These are phyloP conservation scores for Drosophila eugracilis DNA, from an alignment of 1,140 invertebrate genomes.

Conservation along the genomic window DNA sequence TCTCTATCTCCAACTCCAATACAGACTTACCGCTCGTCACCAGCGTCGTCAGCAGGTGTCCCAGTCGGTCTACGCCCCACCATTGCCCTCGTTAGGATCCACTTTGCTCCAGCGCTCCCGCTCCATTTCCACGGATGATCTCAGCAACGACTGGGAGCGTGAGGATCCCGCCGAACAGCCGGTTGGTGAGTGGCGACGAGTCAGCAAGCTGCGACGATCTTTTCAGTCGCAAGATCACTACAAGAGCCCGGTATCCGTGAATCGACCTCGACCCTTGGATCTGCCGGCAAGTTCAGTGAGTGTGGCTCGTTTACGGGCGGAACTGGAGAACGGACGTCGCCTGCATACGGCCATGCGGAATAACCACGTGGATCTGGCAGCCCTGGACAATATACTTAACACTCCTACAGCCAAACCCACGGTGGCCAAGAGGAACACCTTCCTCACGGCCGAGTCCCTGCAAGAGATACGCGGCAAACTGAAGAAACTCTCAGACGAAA, in stretches of 20 bases:
- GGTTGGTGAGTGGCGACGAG: conserved; percentile 86
- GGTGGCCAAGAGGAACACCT: conserved; percentile 78
- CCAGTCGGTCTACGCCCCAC: conserved; percentile 70
- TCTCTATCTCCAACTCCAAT: background rate
- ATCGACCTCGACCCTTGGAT: conserved; percentile 85
- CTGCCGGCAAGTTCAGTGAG: conserved; percentile 85
- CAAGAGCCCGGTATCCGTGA: conserved; percentile 19
- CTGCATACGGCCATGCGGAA: conserved; percentile 85
- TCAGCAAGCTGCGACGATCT: conserved; percentile 87
- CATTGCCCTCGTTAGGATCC: conserved; percentile 30
- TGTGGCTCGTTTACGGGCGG: conserved; percentile 85
- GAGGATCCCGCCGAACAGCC: conserved; percentile 50
- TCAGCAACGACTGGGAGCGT: conserved; percentile 73
- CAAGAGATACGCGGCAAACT: conserved; percentile 86
- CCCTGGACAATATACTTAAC: conserved; percentile 85
- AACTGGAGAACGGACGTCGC: conserved; percentile 85
- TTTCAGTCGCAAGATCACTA: conserved; percentile 86
- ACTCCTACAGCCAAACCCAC: conserved; percentile 57
- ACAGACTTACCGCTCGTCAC: conserved; percentile 74
- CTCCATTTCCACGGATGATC: conserved; percentile 83
- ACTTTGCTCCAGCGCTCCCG: conserved; percentile 69
- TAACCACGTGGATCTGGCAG: conserved; percentile 85
- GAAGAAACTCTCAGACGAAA: conserved; percentile 85
- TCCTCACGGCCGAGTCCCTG: conserved; percentile 87
- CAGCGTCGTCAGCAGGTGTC: conserved; percentile 81